phyloP scores from a whole-genome alignment of 2,797 vertebrate species.

The Helicolenus hilgendorfi region DNA sequence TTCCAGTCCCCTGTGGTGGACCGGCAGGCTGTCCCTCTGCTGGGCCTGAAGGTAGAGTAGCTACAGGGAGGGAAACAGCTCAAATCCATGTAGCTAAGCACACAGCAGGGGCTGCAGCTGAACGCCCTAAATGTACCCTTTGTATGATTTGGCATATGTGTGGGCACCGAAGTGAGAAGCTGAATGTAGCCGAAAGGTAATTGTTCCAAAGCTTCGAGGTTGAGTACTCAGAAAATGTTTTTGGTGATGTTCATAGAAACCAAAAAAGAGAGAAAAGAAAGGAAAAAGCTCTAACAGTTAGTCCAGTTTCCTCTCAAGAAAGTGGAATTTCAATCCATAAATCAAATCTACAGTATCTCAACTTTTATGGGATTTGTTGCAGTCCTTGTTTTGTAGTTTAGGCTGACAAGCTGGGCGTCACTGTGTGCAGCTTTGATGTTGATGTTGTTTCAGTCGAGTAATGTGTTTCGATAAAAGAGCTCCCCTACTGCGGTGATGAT shows the following conservation, averaged over 20 bases:
- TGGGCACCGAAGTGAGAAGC: background rate
- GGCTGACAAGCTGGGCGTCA: background rate
- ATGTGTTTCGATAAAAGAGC: slow-evolving; percentile 18
- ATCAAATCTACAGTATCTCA: background rate
- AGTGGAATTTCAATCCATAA: background rate
- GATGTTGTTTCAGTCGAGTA: slow-evolving; percentile 12
- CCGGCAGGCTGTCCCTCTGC: background rate
- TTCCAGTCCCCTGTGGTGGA: background rate
- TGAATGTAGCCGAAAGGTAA: background rate
- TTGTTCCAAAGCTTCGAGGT: background rate
- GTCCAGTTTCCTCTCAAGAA: background rate
- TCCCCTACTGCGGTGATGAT: background rate
- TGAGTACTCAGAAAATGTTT: background rate
- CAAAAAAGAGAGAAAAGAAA: background rate
- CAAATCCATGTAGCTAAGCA: background rate
- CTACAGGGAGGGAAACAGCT: background rate
- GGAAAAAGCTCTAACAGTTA: background rate
- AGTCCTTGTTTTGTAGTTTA: background rate
- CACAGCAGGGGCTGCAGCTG: background rate
- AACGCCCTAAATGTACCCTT: background rate
- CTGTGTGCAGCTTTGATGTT: slow-evolving; percentile 5
- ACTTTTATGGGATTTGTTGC: background rate
- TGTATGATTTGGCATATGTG: background rate
- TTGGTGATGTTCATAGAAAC: background rate
- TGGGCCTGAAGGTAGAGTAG: background rate